Evolutionary conservation across 2,797 vertebrate genomes (phyloP).

Genomic region (Pangasius larnaudii): DNA sequence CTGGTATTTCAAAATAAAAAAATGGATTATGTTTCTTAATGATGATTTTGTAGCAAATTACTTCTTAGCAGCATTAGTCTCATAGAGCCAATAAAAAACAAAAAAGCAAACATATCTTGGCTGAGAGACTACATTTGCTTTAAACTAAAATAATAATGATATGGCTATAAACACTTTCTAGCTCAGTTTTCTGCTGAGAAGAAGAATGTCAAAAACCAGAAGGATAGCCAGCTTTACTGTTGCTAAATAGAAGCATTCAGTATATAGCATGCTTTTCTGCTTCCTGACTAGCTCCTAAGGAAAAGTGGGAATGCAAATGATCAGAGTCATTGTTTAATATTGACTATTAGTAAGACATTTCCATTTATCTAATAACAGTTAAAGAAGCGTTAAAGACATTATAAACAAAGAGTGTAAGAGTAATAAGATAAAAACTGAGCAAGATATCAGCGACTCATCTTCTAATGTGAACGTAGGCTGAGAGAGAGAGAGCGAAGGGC

Average conservation of each 20-base stretch:
- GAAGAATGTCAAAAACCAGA: background rate
- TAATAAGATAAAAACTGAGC: background rate
- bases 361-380: background rate
- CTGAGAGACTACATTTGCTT: background rate
- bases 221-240: background rate
- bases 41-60: background rate
- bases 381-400: background rate
- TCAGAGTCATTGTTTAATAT: background rate
- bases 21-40: background rate
- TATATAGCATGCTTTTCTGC: background rate
- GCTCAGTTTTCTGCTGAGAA: background rate
- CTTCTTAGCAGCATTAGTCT: background rate
- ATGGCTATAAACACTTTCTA: background rate
- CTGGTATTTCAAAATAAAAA: background rate
- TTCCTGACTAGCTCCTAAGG: background rate
- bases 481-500: background rate
- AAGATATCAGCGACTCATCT: background rate
- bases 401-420: background rate
- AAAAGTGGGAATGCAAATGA: background rate
- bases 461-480: constrained; percentile 36
- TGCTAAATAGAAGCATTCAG: background rate
- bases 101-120: background rate
- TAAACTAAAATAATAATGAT: background rate
- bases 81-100: background rate
- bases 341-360: background rate